phyloP scores from a whole-genome alignment of 2,113 vertebrate species.

The Strix aluco region DNA sequence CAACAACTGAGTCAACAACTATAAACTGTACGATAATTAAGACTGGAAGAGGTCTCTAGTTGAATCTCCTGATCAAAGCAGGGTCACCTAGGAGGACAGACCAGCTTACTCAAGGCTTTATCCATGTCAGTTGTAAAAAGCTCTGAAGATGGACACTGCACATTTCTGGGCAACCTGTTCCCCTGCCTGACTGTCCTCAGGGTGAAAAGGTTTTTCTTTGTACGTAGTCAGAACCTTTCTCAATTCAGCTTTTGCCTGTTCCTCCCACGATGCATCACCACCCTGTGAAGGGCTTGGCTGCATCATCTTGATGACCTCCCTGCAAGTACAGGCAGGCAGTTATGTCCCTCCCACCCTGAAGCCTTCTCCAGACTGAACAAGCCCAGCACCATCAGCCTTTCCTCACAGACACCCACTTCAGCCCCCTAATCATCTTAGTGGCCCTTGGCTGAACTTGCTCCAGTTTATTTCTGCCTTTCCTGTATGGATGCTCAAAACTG shows the following conservation, averaged over 20 bases:
- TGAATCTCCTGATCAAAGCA: not conserved
- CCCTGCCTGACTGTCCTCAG: not conserved
- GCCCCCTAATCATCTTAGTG: not conserved
- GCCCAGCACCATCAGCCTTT: not conserved
- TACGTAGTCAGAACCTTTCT: not conserved
- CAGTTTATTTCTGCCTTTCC: not conserved
- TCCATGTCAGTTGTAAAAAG: not conserved
- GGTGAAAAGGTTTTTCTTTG: not conserved
- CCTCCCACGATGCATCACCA: not conserved
- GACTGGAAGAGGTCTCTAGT: not conserved
- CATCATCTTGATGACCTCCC: not conserved
- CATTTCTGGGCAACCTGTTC: not conserved
- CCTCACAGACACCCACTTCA: not conserved
- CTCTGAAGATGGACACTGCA: not conserved
- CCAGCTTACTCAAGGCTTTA: not conserved
- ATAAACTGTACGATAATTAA: not conserved
- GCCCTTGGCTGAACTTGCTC: not conserved
- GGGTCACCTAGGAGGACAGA: not conserved
- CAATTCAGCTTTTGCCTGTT: not conserved
- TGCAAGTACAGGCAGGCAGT: not conserved
- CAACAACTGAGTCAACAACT: not conserved
- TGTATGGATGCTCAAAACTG: not conserved
- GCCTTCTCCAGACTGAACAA: not conserved
- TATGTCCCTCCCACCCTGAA: not conserved
- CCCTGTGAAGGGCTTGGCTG: not conserved